Base-by-base conservation (phyloP, 2,113 vertebrate genomes). In the Ciconia boyciana region DNA sequence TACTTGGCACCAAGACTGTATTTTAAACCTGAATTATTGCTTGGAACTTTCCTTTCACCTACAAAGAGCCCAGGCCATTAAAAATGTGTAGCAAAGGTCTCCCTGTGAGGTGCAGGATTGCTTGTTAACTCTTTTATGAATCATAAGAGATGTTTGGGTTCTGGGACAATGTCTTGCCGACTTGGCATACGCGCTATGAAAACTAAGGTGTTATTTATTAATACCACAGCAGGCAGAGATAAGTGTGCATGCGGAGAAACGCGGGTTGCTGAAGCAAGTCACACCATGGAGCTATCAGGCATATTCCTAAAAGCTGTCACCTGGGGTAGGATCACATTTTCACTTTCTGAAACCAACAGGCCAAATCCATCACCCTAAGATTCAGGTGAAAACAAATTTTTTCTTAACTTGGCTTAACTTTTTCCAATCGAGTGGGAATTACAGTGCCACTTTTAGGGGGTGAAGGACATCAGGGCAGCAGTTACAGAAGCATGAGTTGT, bases 1-100 rank as follows among this genome's bases (percentile, higher is more conserved):
- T 96, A 89, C 74, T 95, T 97, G 96, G 95, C 97, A 97, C 80
- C 0, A 7, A 92, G 86, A 91, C 88, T 69, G 77, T 94, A 48
- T 94, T 96, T 96, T 76, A 92, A 96, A 95, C 43, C 86, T 92
- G 74, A 94, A 79, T 93, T 92, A 96, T 55, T 92, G 78, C 94
- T 85, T 94, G 87, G 82, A 96, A 97, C 74, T 96, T 97, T 95
- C 88, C 93, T 97, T 96, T 96, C 90, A 92, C 95, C 96, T 94
- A 94, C 90, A 75, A 69, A 97, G 75, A 95, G 55, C 36, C 58
- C 62, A 90, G 64, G 58, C 89, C 93, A 95, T 97, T 93, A 95
- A 96, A 96, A 93, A 96, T 82, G 66, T 91, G 92, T 92, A 91
- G 65, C 86, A 96, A 95, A 92, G 90, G 90, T 97, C 90, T 92